phyloP scores from a whole-genome alignment of 2,888 invertebrate species.

The Macrophya alboannulata region DNA sequence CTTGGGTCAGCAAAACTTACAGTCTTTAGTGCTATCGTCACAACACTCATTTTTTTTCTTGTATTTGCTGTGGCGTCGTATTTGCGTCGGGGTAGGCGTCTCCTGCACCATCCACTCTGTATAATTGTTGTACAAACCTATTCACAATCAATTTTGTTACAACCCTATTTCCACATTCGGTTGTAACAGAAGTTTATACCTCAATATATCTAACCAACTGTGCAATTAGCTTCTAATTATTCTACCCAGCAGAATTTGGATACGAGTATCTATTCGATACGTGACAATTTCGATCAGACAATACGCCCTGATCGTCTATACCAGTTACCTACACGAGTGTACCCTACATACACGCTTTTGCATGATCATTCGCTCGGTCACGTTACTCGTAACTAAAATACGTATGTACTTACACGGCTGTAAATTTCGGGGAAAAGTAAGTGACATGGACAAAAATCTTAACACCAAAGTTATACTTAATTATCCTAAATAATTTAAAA shows the following conservation, averaged over 20 bases:
- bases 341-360: not conserved
- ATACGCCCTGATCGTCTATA: not conserved
- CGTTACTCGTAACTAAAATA: not conserved
- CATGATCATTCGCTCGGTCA: slow-evolving; percentile 22
- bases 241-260: slow-evolving; percentile 22
- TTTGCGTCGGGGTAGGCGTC: slow-evolving; percentile 72
- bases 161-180: not conserved
- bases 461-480: slow-evolving; percentile 2
- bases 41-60: slow-evolving; percentile 80
- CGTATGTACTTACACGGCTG: slow-evolving; percentile 31
- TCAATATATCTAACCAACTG: not conserved
- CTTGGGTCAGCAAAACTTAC: slow-evolving; percentile 74
- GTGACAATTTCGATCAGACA: not conserved
- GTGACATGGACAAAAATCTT: not conserved
- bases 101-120: slow-evolving; percentile 75
- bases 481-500: not conserved
- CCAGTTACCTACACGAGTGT: not conserved
- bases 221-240: slow-evolving; percentile 47
- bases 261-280: not conserved
- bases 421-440: slow-evolving; percentile 9
- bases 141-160: slow-evolving; percentile 55
- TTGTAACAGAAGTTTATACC: not conserved
- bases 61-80: slow-evolving; percentile 77
- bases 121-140: slow-evolving; percentile 74
- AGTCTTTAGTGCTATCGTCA: slow-evolving; percentile 78